Percentiles rank a stretch among this genome's conserved stretches.
phyloP scores from a whole-genome alignment of 2,113 vertebrate genomes.

The Tonatia bakeri region DNA sequence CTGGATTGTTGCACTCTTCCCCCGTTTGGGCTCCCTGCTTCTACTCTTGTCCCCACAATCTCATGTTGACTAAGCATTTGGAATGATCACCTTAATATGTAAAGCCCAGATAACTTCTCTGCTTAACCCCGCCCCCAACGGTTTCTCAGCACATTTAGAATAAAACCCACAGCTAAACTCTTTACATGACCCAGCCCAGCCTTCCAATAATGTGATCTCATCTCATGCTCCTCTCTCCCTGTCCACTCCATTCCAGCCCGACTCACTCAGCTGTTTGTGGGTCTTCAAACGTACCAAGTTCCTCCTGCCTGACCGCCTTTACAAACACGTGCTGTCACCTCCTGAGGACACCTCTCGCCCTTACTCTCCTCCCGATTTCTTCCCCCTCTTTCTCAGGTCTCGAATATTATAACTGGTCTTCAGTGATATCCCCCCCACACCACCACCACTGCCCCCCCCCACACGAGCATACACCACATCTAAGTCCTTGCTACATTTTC shows the following conservation, averaged over 20 bases:
- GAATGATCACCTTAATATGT: not conserved
- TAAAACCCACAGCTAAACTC: not conserved
- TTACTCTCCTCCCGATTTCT: not conserved
- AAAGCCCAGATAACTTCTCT: not conserved
- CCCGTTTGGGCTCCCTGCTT: not conserved
- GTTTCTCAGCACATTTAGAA: not conserved
- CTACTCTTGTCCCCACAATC: not conserved
- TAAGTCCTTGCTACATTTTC: not conserved
- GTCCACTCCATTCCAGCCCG: no score
- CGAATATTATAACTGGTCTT: not conserved
- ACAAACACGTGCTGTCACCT: not conserved
- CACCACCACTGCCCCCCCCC: not conserved
- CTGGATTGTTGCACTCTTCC: not conserved
- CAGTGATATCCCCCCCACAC: not conserved
- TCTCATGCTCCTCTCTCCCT: rapidly evolving
- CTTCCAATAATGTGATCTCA: not conserved
- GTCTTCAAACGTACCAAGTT: not conserved
- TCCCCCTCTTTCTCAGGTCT: not conserved
- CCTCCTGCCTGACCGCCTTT: not conserved
- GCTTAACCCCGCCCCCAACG: not conserved
- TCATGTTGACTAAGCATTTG: not conserved
- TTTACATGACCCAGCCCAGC: not conserved
- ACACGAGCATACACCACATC: not conserved
- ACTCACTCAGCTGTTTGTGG: not conserved
- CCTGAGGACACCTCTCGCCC: not conserved